Conservation (phyloP, 2,797 vertebrate genomes). For the Sebastes taczanowskii region DNA sequence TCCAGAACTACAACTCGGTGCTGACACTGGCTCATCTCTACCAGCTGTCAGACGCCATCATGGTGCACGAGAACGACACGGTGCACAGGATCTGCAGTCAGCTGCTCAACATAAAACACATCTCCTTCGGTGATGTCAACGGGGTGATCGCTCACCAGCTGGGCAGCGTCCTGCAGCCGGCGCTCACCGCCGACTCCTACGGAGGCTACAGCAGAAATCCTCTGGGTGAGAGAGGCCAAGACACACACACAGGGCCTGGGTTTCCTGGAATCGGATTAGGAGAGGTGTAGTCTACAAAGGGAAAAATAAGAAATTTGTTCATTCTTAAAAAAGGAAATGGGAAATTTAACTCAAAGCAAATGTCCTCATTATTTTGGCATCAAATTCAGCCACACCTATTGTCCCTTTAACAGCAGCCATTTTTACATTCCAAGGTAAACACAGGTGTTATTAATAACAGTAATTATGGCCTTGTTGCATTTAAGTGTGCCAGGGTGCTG, state of each 20-base stretch:
- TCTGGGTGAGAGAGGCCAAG: slow-evolving; percentile 81
- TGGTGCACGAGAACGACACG: slow-evolving; percentile 95
- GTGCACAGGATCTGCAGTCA: slow-evolving; percentile 92
- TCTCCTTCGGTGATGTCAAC: slow-evolving; percentile 92
- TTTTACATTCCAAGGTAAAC: too few species aligned
- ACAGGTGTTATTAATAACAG: too few species aligned
- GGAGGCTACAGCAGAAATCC: slow-evolving; percentile 87
- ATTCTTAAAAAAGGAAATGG: not conserved
- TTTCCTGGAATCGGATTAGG: not conserved
- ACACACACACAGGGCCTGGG: not conserved
- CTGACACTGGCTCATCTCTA: slow-evolving; percentile 93
- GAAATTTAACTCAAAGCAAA: not conserved
- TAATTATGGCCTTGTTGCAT: too few species aligned
- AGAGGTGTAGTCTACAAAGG: not conserved
- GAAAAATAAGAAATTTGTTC: not conserved
- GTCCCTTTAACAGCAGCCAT: accelerated
- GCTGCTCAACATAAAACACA: slow-evolving; percentile 92
- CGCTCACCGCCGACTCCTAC: slow-evolving; percentile 72
- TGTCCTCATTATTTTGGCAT: not conserved
- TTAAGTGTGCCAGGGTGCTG: accelerated
- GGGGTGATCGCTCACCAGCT: slow-evolving; percentile 94
- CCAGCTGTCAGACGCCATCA: slow-evolving; percentile 90
- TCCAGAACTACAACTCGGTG: slow-evolving; percentile 97
- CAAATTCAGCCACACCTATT: too few species aligned
- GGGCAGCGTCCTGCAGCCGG: slow-evolving; percentile 91